Conservation (phyloP, 2,113 vertebrate species). For the Grus americana region DNA sequence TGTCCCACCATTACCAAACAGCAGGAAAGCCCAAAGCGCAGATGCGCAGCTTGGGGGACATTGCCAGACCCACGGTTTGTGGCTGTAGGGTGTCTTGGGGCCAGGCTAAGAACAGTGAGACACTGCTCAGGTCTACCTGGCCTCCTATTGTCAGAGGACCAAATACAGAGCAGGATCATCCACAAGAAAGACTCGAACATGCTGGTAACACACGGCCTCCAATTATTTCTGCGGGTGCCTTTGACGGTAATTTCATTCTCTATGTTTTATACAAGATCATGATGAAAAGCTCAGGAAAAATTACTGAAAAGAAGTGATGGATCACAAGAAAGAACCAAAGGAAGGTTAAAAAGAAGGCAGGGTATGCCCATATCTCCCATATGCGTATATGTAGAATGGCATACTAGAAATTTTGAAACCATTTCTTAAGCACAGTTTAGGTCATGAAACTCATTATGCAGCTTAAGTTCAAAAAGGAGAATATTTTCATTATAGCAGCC, state of each 20-base stretch:
- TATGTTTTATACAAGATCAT: background rate
- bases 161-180: background rate
- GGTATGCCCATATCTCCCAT: background rate
- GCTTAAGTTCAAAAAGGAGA: background rate
- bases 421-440: background rate
- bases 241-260: background rate
- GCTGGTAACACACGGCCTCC: fast-evolving
- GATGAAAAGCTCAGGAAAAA: background rate
- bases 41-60: background rate
- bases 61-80: fast-evolving
- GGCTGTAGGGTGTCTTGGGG: fast-evolving
- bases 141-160: background rate
- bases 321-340: background rate
- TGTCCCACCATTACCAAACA: background rate
- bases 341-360: background rate
- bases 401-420: background rate
- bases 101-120: background rate
- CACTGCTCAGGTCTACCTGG: background rate
- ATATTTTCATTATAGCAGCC: background rate
- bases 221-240: fast-evolving
- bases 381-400: background rate
- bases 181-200: background rate
- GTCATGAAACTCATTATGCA: background rate
- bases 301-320: background rate
- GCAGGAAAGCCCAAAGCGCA: fast-evolving